Percentiles rank a stretch among this genome's conserved stretches.
These are phyloP conservation scores for Cantharis flavilabris DNA, from an alignment of 2,888 invertebrate genomes.

Conservation along the genomic window DNA sequence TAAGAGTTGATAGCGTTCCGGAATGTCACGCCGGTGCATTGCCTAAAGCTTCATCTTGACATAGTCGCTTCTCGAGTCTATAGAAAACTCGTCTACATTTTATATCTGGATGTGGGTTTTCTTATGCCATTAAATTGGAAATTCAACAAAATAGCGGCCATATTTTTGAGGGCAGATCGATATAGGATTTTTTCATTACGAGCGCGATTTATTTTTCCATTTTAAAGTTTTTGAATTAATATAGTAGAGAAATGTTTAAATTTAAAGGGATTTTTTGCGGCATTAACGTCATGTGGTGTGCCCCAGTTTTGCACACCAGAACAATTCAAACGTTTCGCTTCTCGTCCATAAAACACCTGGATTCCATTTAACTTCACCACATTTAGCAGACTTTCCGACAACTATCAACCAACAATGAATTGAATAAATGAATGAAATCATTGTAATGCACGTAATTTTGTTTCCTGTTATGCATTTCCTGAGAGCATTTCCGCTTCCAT, in stretches of 20 bases:
- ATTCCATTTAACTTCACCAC: constrained; percentile 10
- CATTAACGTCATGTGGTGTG: neutral
- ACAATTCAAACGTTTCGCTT: constrained; percentile 8
- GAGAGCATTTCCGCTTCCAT: constrained; percentile 10
- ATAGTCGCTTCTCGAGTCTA: constrained; percentile 6
- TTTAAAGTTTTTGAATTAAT: neutral
- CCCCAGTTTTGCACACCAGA: neutral
- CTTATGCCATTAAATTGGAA: neutral
- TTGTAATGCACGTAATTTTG: constrained; percentile 18
- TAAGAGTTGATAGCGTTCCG: neutral
- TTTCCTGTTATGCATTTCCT: constrained; percentile 22
- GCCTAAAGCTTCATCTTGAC: constrained; percentile 4
- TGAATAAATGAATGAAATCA: constrained; percentile 22
- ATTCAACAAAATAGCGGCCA: neutral
- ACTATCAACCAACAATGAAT: constrained; percentile 12
- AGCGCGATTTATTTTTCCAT: neutral
- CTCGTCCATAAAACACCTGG: constrained; percentile 23
- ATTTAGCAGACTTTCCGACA: constrained; percentile 20
- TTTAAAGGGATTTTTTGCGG: neutral
- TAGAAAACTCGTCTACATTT: neutral
- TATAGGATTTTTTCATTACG: neutral
- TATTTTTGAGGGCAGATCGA: neutral
- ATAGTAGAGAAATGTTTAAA: neutral
- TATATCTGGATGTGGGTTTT: neutral
- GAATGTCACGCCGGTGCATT: constrained; percentile 11